Base-by-base conservation (phyloP, 2,888 invertebrate species). In the Lasioglossum leucozonium region DNA sequence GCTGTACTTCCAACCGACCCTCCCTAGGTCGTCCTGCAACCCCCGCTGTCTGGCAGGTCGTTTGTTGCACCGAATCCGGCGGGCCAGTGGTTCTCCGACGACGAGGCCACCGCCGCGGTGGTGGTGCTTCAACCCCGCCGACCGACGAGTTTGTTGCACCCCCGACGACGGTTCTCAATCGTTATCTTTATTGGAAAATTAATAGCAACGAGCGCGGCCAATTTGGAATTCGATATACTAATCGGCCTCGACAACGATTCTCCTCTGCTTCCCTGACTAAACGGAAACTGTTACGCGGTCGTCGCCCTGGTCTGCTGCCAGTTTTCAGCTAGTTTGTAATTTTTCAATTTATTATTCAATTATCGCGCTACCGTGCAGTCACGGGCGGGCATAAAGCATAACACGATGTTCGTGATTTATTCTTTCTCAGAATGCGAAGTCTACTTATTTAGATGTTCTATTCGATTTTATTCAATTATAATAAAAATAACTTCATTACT, bases 41-140 rank as follows among this genome's bases (percentile, higher is more conserved):
- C 90, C 89, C 88, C 91, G 92, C 91, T 90, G 93, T 94, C 94
- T 94, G 92, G 93, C 87, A 86, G 86, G 86, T 91, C 92, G 93
- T 93, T 93, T 94, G 94, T 93, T 94, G 94, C 94, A 93, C 92
- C 93, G 92, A 92, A 91, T 91, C 90, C 90, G 87, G 92, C 91
- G 92, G 84, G 84, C 87, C 93, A 92, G 93, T 51, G 93, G 90
- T 86, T 92, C 93, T 93, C 93, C 91, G 72, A 47, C 26, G 69
- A 13, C 18, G 42, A 44, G 69, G 55, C 77, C 67, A 65, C 34
- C 55, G 72, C 76, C n/a, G n/a, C n/a, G n/a, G n/a, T n/a, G 71
- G 71, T 82, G 85, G 88, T 91, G 81, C 86, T 90, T 88, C 86
- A 86, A 91, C 89, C 91, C 89, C 71, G 79, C 44, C 34, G 65